These are phyloP conservation scores for Cephalotes varians DNA, from an alignment of 2,888 invertebrate species.

Conservation along the genomic window DNA sequence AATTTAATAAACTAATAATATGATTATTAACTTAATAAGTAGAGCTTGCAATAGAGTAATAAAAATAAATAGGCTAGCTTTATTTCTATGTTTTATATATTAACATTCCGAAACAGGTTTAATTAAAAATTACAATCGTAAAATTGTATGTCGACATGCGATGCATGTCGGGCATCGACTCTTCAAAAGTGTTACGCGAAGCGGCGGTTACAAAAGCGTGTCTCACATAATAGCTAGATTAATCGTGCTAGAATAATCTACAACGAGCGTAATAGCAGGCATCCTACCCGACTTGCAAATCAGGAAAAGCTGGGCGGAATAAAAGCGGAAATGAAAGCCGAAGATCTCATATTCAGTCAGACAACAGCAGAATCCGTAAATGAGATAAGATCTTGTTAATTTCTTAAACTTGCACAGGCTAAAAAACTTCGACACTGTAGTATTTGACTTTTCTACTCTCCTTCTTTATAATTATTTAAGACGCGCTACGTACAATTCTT, in stretches of 20 bases:
- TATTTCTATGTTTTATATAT: not conserved
- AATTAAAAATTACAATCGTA: not conserved
- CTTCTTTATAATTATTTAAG: not conserved
- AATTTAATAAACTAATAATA: not conserved
- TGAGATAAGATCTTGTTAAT: not conserved
- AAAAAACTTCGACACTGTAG: not conserved
- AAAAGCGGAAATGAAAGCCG: constrained; percentile 48
- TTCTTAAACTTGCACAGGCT: not conserved
- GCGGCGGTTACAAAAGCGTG: constrained; percentile 31
- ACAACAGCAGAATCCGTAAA: constrained; percentile 10
- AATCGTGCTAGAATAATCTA: constrained; percentile 36
- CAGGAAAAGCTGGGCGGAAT: constrained; percentile 24
- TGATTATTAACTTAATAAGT: not conserved
- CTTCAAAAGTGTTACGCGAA: constrained; percentile 24
- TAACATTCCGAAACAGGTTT: not conserved
- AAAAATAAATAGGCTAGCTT: not conserved
- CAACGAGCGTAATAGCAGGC: constrained; percentile 45
- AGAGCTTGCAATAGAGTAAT: not conserved
- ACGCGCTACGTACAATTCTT: not conserved
- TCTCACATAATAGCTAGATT: constrained; percentile 38
- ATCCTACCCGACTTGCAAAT: constrained; percentile 6
- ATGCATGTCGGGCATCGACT: not conserved
- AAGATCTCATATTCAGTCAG: not conserved
- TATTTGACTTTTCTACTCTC: not conserved
- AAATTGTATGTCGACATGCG: no score